Evolutionary conservation across 2,888 invertebrate genomes (phyloP), one percentile per base, ranked within the genome.

Genomic region (Sphinx pinastri): DNA sequence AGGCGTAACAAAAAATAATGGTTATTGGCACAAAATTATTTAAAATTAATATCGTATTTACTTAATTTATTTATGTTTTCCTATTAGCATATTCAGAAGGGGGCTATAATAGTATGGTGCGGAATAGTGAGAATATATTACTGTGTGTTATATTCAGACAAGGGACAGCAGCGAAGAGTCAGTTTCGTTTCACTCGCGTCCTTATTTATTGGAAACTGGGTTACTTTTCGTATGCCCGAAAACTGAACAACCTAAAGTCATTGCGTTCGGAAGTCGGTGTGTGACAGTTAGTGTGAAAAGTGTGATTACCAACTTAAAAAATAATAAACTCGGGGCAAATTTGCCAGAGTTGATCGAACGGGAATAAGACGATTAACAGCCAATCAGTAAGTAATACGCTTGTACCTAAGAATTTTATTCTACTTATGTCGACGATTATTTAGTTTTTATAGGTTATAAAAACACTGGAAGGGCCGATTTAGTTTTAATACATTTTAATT

Each of bases 91-190:
- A 49, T 63, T 63, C 19, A 63, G 38, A 54, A 16, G 55, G 68
- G 68, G 55, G 68, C 13, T 55, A 59, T 59, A 59, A 59, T 51
- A 63, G 63, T 16, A 47, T 47, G 63, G 63, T 49, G 63, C 63
- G 49, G 63, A 63, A 49, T 47, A 63, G 19, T 63, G 13, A 12
- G 19, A 63, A 63, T 45, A 49, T 63, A 38, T 38, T 38, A 38
- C 38, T 13, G 19, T 47, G 19, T 19, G 47, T 63, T 63, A 49
- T 63, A 16, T 19, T 47, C 49, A 63, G 49, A 49, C 19, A 63
- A 63, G 49, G 63, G 49, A 63, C 49, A 63, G 3, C 16, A 49
- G 63, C 11, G 63, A 13, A 47, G n/a, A 63, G 19, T 49, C 19
- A 13, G 2, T 63, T 63, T 63, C 47, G 13, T 49, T 63, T 25